Percentiles rank a stretch among this genome's conserved stretches.
Evolutionary conservation across 2,888 invertebrate genomes (phyloP).

Genomic region (Andricus quercusramuli): DNA sequence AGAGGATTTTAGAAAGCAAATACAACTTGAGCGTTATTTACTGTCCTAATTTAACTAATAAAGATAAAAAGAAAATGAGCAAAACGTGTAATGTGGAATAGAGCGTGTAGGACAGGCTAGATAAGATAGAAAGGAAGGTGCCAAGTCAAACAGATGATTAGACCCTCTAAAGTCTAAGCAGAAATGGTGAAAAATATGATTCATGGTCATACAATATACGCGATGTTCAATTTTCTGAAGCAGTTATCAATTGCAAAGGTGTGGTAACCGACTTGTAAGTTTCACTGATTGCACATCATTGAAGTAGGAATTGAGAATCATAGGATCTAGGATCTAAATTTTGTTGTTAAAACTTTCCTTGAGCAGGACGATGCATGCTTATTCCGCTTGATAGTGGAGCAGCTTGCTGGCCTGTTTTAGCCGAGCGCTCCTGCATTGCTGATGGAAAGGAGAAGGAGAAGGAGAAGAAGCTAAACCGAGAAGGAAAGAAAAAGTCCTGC

Average conservation of each 20-base stretch:
- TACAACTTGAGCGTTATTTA: neutral
- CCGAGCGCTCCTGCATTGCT: conserved; percentile 47
- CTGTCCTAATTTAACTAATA: neutral
- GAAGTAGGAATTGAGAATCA: neutral
- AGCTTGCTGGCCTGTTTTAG: conserved; percentile 64
- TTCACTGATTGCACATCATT: neutral
- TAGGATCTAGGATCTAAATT: neutral
- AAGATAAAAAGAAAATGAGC: conserved; percentile 10
- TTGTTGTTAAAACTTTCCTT: neutral
- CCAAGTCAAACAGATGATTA: conserved; percentile 6
- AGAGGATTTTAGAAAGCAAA: conserved; percentile 40
- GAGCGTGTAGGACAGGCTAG: neutral
- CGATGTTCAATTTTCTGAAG: neutral
- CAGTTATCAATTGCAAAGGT: neutral
- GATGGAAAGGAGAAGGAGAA: conserved; percentile 42
- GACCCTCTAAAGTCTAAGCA: neutral
- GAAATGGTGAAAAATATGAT: neutral
- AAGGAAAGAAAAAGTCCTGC: conserved; percentile 42
- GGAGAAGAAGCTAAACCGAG: conserved; percentile 51
- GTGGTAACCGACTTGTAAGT: too few species aligned
- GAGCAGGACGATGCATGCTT: neutral
- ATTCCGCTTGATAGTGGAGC: conserved; percentile 23
- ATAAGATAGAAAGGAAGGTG: conserved; percentile 9
- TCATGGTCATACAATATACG: too few species aligned
- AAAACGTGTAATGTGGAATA: neutral